phyloP scores from a whole-genome alignment of 2,888 invertebrate species.

The Tipula confusa region DNA sequence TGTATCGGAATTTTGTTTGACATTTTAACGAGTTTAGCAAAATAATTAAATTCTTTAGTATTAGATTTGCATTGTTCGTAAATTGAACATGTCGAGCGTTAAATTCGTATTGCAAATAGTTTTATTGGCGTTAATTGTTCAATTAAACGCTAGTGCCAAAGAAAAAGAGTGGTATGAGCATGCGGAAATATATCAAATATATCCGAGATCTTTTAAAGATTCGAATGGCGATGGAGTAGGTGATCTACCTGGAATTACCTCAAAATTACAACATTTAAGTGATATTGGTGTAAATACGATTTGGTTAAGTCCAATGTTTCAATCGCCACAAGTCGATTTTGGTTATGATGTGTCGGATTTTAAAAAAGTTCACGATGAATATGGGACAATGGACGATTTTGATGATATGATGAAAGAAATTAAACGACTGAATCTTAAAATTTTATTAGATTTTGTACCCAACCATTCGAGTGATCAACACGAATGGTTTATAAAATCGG shows the following conservation, averaged over 20 bases:
- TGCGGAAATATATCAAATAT: background rate
- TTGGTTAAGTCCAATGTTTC: conserved; percentile 68
- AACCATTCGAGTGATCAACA: conserved; percentile 50
- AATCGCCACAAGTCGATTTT: conserved; percentile 58
- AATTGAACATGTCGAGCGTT: background rate
- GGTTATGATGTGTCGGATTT: conserved; percentile 61
- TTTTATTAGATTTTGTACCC: conserved; percentile 52
- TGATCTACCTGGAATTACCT: conserved; percentile 33
- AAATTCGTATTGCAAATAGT: background rate
- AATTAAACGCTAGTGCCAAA: background rate
- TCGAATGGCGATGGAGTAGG: background rate
- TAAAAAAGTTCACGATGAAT: conserved; percentile 53
- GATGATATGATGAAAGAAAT: conserved; percentile 42
- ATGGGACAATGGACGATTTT: conserved; percentile 57
- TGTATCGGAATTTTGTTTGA: no score
- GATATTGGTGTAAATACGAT: conserved; percentile 59
- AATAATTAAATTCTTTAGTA: background rate
- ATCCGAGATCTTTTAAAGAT: background rate
- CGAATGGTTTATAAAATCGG: conserved; percentile 70
- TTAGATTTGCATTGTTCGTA: background rate
- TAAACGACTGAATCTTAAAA: conserved; percentile 42
- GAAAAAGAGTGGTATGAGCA: background rate
- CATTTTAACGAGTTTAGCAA: no score
- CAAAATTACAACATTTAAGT: conserved; percentile 52
- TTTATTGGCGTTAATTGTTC: background rate